phyloP scores from a whole-genome alignment of 2,888 invertebrate species.

The Drosophila hamatofila region DNA sequence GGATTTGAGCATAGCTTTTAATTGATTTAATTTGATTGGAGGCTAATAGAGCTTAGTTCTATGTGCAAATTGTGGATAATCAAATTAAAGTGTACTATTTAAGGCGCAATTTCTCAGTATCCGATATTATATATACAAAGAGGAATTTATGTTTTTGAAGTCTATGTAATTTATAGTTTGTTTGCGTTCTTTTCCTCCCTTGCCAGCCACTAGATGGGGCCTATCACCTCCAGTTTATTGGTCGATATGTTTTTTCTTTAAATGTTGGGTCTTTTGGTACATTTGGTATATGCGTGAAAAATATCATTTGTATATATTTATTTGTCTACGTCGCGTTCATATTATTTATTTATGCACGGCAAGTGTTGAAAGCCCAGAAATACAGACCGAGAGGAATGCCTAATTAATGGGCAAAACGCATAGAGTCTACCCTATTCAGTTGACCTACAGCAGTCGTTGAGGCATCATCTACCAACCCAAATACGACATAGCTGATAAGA shows the following conservation, averaged over 20 bases:
- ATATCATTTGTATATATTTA: conserved; percentile 63
- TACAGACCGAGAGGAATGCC: conserved; percentile 43
- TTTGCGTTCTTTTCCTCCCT: conserved; percentile 26
- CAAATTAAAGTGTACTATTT: conserved; percentile 9
- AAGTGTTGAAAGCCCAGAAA: conserved; percentile 71
- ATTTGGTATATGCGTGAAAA: conserved; percentile 30
- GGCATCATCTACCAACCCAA: conserved; percentile 40
- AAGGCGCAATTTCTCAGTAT: background rate
- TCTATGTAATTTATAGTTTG: conserved; percentile 56
- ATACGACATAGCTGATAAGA: conserved; percentile 10
- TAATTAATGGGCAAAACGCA: conserved; percentile 62
- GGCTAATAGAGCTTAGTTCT: conserved; percentile 9
- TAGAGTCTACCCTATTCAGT: conserved; percentile 69
- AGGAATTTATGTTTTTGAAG: conserved; percentile 23
- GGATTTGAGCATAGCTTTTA: conserved; percentile 65
- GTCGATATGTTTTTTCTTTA: conserved; percentile 10
- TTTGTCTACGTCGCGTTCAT: conserved; percentile 69
- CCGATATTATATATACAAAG: background rate
- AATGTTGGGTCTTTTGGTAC: conserved; percentile 24
- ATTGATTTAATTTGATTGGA: conserved; percentile 55
- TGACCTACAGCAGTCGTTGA: conserved; percentile 75
- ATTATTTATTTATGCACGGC: conserved; percentile 74
- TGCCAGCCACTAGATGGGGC: conserved; percentile 14
- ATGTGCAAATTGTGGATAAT: background rate
- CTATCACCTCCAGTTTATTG: conserved; percentile 53